These are phyloP conservation scores for Metacarcinus magister DNA, from an alignment of 2,888 invertebrate genomes.

Conservation along the genomic window DNA sequence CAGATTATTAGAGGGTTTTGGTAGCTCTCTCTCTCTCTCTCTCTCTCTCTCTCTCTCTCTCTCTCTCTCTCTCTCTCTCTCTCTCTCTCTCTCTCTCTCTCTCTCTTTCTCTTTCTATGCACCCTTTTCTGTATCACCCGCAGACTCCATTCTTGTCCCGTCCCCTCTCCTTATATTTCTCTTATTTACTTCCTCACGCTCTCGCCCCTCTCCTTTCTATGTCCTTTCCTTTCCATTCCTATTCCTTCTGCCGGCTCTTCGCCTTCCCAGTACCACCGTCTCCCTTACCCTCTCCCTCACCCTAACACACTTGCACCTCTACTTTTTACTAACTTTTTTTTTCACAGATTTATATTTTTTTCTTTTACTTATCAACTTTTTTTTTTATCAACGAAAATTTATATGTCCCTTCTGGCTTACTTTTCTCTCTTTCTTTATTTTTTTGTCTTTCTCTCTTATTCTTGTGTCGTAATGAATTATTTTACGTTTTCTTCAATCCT, in stretches of 20 bases:
- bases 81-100: slow-evolving; percentile 1
- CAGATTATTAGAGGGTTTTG: not conserved
- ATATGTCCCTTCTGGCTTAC: no score
- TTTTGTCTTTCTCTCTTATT: no score
- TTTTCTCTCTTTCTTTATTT: no score
- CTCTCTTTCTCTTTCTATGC: not conserved
- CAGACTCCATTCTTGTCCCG: not conserved
- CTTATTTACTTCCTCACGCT: not conserved
- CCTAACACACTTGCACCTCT: not conserved
- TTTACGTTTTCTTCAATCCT: no score
- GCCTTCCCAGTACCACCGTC: not conserved
- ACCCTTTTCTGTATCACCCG: no score
- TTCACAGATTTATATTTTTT: no score
- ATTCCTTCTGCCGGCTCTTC: not conserved
- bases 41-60: slow-evolving; percentile 22
- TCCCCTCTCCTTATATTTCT: slow-evolving; percentile 8
- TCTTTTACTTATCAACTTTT: not conserved
- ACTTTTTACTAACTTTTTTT: not conserved
- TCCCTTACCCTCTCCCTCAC: not conserved
- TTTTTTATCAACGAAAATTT: not conserved
- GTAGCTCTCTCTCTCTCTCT: not conserved
- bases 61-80: not conserved
- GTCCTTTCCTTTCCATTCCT: not conserved
- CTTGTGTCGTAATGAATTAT: no score
- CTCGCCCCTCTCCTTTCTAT: not conserved